phyloP scores from a whole-genome alignment of 2,113 vertebrate genomes.

The Hemicordylus capensis region DNA sequence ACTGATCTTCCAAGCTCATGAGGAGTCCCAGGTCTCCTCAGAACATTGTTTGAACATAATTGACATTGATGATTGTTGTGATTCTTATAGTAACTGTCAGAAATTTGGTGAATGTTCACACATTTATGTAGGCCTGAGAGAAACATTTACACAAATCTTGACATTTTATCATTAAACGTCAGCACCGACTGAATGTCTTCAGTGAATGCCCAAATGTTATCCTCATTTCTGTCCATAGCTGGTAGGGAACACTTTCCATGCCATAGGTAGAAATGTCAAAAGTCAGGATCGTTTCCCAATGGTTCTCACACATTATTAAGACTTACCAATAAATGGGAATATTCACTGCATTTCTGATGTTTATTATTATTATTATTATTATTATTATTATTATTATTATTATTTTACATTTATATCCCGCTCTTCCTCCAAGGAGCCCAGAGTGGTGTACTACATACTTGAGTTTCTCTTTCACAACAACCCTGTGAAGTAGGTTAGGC shows the following conservation, averaged over 20 bases:
- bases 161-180: background rate
- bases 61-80: background rate
- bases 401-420: no score
- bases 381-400: no score
- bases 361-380: background rate
- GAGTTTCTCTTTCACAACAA: no score
- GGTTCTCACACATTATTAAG: background rate
- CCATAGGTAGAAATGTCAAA: background rate
- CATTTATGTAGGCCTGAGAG: background rate
- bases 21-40: background rate
- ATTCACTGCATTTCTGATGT: background rate
- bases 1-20: background rate
- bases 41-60: background rate
- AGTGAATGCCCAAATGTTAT: background rate
- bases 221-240: background rate
- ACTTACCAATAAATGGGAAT: background rate
- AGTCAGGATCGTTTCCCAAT: background rate
- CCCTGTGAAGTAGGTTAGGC: no score
- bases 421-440: no score
- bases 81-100: background rate
- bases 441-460: no score
- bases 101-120: background rate
- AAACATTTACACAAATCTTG: background rate
- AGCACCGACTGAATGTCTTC: background rate
- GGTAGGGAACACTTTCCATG: background rate